A percentile compares a stretch with the other conserved stretches of the same genome.
Evolutionary conservation across 2,888 invertebrate species (phyloP).

Genomic region (Drosophila eohydei): DNA sequence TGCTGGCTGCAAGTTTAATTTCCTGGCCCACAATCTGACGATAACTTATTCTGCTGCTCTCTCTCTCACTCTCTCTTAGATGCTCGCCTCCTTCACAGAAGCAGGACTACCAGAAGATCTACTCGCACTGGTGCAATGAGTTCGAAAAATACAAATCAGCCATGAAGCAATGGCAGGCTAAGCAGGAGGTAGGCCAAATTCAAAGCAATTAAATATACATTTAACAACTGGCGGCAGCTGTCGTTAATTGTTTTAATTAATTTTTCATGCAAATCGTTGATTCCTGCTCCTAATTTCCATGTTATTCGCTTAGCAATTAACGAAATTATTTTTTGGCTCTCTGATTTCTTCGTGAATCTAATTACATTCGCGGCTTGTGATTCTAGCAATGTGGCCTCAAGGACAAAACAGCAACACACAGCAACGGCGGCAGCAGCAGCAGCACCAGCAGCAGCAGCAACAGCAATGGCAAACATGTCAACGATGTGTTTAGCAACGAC

Average conservation of each 20-base stretch:
- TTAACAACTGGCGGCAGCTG: conserved; percentile 44
- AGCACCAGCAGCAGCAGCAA: conserved; percentile 36
- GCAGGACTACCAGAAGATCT: conserved; percentile 96
- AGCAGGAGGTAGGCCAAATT: conserved; percentile 90
- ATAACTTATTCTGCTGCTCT: conserved; percentile 51
- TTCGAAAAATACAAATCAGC: conserved; percentile 98
- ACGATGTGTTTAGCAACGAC: conserved; percentile 84
- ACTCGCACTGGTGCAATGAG: conserved; percentile 99
- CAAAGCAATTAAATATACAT: conserved; percentile 47
- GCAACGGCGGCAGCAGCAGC: conserved; percentile 32
- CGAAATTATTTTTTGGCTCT: conserved; percentile 54
- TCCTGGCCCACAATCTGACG: conserved; percentile 24
- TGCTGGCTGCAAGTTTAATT: conserved; percentile 36
- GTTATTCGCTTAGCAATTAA: conserved; percentile 61
- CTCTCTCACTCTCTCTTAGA: conserved; percentile 78
- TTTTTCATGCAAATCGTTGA: conserved; percentile 67
- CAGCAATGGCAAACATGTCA: conserved; percentile 83
- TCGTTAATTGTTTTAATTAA: conserved; percentile 83
- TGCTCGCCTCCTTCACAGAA: conserved; percentile 95
- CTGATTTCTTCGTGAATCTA: conserved; percentile 21
- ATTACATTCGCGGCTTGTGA: conserved; percentile 34
- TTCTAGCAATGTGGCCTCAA: conserved; percentile 84
- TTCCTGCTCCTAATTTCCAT: conserved; percentile 52
- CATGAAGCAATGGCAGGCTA: conserved; percentile 97
- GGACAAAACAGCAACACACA: conserved; percentile 74